phyloP scores from a whole-genome alignment of 2,888 invertebrate genomes.

The Cloeon dipterum region DNA sequence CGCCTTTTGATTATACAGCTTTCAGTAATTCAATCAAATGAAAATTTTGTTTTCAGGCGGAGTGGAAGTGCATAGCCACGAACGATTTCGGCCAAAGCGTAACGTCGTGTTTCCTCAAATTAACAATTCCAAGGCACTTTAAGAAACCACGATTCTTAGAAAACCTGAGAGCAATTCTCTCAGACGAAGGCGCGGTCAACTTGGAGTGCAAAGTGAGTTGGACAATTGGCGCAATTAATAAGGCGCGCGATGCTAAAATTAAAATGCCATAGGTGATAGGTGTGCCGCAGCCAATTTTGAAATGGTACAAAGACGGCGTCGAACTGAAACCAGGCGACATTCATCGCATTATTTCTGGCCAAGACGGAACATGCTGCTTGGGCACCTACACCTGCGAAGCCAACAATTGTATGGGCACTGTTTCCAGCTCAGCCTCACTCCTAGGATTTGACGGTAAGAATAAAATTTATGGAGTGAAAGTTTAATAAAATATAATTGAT shows the following conservation, averaged over 20 bases:
- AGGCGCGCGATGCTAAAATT: not conserved
- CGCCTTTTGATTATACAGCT: not conserved
- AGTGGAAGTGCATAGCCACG: conserved; percentile 77
- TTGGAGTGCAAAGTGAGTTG: conserved; percentile 51
- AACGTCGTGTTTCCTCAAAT: conserved; percentile 64
- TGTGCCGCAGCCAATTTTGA: conserved; percentile 68
- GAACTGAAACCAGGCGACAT: conserved; percentile 80
- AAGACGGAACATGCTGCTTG: conserved; percentile 71
- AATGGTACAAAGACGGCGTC: conserved; percentile 81
- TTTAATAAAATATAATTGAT: too few species aligned
- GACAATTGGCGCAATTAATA: not conserved
- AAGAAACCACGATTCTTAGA: conserved; percentile 75
- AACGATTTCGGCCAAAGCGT: conserved; percentile 78
- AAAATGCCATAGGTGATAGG: conserved; percentile 40
- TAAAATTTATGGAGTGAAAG: too few species aligned
- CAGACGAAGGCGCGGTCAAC: conserved; percentile 75
- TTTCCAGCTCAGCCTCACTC: conserved; percentile 68
- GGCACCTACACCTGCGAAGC: conserved; percentile 84
- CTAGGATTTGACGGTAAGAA: conserved; percentile 63
- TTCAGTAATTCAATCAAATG: not conserved
- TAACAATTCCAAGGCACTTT: conserved; percentile 67
- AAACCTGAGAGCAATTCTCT: conserved; percentile 59
- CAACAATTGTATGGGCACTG: conserved; percentile 73
- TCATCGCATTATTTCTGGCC: conserved; percentile 71
- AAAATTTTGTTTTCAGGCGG: conserved; percentile 25